Conservation (phyloP, 2,113 vertebrate species). For the Solea solea region DNA sequence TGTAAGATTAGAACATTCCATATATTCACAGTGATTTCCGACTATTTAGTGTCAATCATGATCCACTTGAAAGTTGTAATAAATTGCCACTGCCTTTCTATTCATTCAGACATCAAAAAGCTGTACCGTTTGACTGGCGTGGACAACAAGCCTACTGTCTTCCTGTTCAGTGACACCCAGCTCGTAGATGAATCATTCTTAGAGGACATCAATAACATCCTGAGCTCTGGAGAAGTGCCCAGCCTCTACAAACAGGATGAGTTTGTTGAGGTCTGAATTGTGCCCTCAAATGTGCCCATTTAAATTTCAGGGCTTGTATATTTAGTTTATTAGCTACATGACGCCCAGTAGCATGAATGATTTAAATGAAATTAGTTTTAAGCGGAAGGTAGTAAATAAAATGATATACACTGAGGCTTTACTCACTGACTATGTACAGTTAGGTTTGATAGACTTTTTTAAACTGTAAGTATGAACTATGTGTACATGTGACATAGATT, state of each 20-base stretch:
- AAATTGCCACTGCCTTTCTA: not conserved
- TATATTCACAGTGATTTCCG: too few species aligned
- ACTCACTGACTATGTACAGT: too few species aligned
- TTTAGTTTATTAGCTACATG: too few species aligned
- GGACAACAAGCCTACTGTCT: conserved; percentile 86
- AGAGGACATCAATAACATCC: conserved; percentile 90
- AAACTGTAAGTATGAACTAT: too few species aligned
- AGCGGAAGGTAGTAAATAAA: too few species aligned
- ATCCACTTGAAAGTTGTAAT: not conserved
- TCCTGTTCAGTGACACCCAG: conserved; percentile 90
- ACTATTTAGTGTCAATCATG: not conserved
- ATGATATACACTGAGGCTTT: too few species aligned
- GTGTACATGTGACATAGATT: too few species aligned
- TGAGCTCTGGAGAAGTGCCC: conserved; percentile 91
- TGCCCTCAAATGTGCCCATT: too few species aligned
- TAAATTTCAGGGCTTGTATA: too few species aligned
- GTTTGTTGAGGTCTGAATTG: conserved; percentile 83
- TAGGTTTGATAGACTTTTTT: too few species aligned
- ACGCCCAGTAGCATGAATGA: too few species aligned
- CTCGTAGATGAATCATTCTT: conserved; percentile 87
- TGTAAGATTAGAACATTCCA: not conserved
- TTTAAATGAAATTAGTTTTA: too few species aligned
- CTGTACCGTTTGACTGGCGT: conserved; percentile 86
- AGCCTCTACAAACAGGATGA: conserved; percentile 90
- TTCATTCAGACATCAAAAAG: conserved; percentile 86